Evolutionary conservation across 2,113 vertebrate genomes (phyloP).

Genomic region (Sylvietta virens): DNA sequence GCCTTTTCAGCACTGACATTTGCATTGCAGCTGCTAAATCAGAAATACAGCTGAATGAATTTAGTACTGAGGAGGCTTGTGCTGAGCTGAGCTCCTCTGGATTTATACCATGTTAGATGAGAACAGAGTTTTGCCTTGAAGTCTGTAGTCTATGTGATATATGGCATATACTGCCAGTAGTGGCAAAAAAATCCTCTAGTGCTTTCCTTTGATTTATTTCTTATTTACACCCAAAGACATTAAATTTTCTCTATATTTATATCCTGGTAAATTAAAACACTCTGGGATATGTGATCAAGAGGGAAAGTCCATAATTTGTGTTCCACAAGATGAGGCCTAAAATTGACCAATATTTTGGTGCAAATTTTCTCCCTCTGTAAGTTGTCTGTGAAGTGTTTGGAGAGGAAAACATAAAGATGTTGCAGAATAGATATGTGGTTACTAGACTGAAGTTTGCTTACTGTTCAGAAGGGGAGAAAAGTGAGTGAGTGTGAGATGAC

Average conservation of each 20-base stretch:
- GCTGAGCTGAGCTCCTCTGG: neutral
- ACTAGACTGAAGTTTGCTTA: neutral
- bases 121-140: neutral
- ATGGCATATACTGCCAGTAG: neutral
- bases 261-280: neutral
- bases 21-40: neutral
- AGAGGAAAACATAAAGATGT: neutral
- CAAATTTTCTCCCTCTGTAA: neutral
- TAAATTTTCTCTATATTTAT: neutral
- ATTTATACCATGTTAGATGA: neutral
- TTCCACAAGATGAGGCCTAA: neutral
- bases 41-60: neutral
- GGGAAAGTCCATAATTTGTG: neutral
- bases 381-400: neutral
- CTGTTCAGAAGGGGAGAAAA: constrained; percentile 5
- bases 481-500: constrained; percentile 28
- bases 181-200: neutral
- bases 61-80: neutral
- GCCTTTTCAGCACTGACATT: neutral
- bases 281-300: neutral
- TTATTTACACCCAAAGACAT: neutral
- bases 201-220: neutral
- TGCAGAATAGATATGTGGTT: constrained; percentile 5
- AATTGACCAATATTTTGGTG: neutral
- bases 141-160: neutral